phyloP scores from a whole-genome alignment of 2,113 vertebrate genomes.

The Oryzias curvinotus region DNA sequence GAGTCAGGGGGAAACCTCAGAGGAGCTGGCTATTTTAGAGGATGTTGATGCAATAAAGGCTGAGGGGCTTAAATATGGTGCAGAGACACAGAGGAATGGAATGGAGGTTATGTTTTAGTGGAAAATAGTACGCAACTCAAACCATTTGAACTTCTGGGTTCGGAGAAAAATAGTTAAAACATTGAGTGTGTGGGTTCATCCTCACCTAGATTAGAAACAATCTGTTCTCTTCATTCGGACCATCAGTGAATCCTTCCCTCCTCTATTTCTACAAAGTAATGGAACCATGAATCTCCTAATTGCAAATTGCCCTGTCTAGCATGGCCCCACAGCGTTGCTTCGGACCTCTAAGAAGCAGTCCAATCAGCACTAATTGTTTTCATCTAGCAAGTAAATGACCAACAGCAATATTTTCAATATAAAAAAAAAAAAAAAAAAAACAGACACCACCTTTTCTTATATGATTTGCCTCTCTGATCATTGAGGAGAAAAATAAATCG shows the following conservation, averaged over 20 bases:
- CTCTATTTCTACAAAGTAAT: constrained; percentile 48
- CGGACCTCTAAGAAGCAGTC: constrained; percentile 34
- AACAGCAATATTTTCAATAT: constrained; percentile 53
- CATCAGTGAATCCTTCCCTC: constrained; percentile 5
- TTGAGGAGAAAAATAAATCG: no score
- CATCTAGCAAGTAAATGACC: constrained; percentile 44
- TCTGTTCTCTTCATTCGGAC: constrained; percentile 11
- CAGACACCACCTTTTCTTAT: not conserved
- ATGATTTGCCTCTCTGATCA: not conserved
- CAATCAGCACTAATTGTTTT: constrained; percentile 63
- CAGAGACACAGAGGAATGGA: no score
- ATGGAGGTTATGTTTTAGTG: no score
- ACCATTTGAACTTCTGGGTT: not conserved
- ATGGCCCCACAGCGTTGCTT: constrained; percentile 44
- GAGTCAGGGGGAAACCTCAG: no score
- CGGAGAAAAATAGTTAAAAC: constrained; percentile 4
- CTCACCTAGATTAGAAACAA: constrained; percentile 1
- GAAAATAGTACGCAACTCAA: no score
- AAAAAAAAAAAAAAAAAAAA: constrained; percentile 7
- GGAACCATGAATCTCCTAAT: constrained; percentile 66
- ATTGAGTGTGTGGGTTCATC: constrained; percentile 2
- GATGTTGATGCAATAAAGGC: no score
- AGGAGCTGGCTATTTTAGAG: no score
- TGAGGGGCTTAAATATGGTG: no score
- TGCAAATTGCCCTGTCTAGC: constrained; percentile 50